Evolutionary conservation across 2,888 invertebrate species (phyloP).

Genomic region (Orchesella flavescens): DNA sequence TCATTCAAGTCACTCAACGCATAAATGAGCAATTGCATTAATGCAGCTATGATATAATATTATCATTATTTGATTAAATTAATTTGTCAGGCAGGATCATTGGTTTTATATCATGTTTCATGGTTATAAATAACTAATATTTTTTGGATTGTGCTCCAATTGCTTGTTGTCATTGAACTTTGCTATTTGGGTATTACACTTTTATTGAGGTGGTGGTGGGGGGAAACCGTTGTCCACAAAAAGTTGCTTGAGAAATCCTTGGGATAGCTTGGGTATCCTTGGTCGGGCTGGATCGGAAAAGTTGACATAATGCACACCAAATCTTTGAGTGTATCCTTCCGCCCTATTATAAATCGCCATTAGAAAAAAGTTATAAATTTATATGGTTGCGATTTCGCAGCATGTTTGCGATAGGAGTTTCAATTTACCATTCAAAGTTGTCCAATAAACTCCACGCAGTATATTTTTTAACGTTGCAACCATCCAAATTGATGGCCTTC

Average conservation of each 20-base stretch:
- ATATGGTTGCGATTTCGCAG: not conserved
- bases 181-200: too few relatives aligned
- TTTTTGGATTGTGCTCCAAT: too few relatives aligned
- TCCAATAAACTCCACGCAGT: conserved; percentile 67
- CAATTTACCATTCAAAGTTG: conserved; percentile 67
- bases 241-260: conserved; percentile 56
- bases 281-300: conserved; percentile 55
- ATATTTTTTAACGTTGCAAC: conserved; percentile 66
- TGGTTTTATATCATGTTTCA: too few relatives aligned
- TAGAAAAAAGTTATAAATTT: not conserved
- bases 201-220: conserved; percentile 47
- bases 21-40: too few relatives aligned
- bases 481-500: conserved; percentile 68
- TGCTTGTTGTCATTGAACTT: too few relatives aligned
- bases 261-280: conserved; percentile 67
- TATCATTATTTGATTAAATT: too few relatives aligned
- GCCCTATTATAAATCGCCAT: conserved; percentile 1
- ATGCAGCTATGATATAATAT: too few relatives aligned
- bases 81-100: too few relatives aligned
- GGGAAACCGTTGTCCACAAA: conserved; percentile 69
- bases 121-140: too few relatives aligned
- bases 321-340: conserved; percentile 62
- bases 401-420: not conserved
- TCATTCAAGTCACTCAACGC: too few relatives aligned
- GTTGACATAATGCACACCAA: conserved; percentile 70